Evolutionary conservation across 2,797 vertebrate species (phyloP).

Genomic region (Monodelphis domestica): DNA sequence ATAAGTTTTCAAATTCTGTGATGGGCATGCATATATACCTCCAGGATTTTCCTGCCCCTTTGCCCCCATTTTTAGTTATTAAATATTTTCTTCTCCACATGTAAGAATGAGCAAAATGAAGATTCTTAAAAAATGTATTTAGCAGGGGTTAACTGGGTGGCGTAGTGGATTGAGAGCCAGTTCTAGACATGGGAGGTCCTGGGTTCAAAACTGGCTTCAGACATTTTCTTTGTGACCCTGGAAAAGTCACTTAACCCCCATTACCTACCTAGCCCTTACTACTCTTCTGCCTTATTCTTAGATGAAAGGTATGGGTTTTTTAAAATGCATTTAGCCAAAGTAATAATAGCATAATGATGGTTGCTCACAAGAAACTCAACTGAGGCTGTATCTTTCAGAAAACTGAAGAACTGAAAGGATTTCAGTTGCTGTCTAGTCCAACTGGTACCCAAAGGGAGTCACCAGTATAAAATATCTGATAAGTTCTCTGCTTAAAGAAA

Average conservation of each 20-base stretch:
- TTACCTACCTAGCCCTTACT: too few species aligned
- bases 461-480: not conserved
- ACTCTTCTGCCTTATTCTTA: too few species aligned
- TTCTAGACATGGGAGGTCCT: too few species aligned
- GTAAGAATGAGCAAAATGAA: not conserved
- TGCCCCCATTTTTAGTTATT: not conserved
- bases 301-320: too few species aligned
- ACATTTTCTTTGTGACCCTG: too few species aligned
- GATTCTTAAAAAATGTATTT: too few species aligned
- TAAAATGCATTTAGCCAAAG: not conserved
- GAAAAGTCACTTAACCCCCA: too few species aligned
- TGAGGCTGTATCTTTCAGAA: not conserved
- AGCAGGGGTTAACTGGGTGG: too few species aligned
- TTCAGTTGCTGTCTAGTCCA: not conserved
- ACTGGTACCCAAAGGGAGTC: not conserved
- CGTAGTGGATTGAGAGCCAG: too few species aligned
- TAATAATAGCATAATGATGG: not conserved
- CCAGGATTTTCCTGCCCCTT: not conserved
- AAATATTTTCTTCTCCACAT: not conserved
- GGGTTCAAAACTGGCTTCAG: too few species aligned
- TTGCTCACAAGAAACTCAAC: not conserved
- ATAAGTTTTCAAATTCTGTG: slow-evolving; percentile 17
- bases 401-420: not conserved
- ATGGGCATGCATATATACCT: not conserved
- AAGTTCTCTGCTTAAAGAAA: not conserved